Conservation (phyloP, 2,888 invertebrate genomes). For the Amblyjoppa proteus region DNA sequence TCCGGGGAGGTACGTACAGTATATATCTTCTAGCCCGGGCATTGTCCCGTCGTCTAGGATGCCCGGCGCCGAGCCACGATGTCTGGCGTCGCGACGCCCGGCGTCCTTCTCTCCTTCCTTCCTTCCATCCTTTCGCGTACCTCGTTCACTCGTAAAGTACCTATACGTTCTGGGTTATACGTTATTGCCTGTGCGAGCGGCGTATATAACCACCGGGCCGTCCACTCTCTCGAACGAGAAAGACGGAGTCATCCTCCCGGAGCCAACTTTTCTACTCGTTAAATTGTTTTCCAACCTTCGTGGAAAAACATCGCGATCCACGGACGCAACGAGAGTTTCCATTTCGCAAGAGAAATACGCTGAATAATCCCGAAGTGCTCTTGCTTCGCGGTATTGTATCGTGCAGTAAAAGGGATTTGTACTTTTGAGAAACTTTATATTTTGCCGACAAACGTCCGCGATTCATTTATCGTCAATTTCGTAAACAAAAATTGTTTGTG, state of each 20-base stretch:
- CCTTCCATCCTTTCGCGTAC: slow-evolving; percentile 41
- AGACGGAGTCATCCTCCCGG: slow-evolving; percentile 8
- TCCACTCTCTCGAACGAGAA: too few relatives aligned
- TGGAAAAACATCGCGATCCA: slow-evolving; percentile 36
- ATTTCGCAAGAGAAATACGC: slow-evolving; percentile 21
- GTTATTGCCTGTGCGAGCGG: slow-evolving; percentile 16
- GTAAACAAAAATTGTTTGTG: too few relatives aligned
- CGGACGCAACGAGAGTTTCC: slow-evolving; percentile 9
- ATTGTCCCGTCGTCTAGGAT: slow-evolving; percentile 81
- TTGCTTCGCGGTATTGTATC: background rate
- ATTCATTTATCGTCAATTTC: too few relatives aligned
- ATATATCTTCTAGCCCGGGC: slow-evolving; percentile 70
- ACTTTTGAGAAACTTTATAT: too few relatives aligned
- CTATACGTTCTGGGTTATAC: slow-evolving; percentile 57
- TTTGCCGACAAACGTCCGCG: too few relatives aligned
- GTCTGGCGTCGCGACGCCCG: slow-evolving; percentile 74
- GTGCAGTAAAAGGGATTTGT: too few relatives aligned
- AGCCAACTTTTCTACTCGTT: slow-evolving; percentile 65
- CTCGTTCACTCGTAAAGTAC: slow-evolving; percentile 62
- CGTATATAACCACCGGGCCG: background rate
- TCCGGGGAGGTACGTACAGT: slow-evolving; percentile 22
- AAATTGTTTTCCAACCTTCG: slow-evolving; percentile 50
- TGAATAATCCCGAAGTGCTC: slow-evolving; percentile 19
- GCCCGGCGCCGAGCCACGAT: slow-evolving; percentile 75
- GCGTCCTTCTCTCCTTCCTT: slow-evolving; percentile 64